Evolutionary conservation across 2,888 invertebrate species (phyloP).

Genomic region (Eupithecia tripunctaria): DNA sequence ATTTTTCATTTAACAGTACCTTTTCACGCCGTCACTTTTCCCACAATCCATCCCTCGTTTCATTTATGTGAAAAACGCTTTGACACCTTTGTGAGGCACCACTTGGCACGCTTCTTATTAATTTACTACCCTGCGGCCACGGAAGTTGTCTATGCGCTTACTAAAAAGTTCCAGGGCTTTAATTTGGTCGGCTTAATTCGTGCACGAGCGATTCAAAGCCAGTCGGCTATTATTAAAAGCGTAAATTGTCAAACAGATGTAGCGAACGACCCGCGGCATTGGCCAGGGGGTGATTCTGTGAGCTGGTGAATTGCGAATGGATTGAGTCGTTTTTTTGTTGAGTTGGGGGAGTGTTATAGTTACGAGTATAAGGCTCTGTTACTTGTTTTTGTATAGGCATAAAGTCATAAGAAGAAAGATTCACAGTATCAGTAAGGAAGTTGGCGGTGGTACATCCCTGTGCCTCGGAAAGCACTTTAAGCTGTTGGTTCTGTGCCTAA

Average conservation of each 20-base stretch:
- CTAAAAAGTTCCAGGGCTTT: slow-evolving; percentile 80
- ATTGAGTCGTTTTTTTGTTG: slow-evolving; percentile 11
- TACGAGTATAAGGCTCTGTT: neutral
- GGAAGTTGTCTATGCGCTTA: slow-evolving; percentile 60
- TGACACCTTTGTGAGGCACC: slow-evolving; percentile 5
- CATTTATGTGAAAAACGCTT: slow-evolving; percentile 1
- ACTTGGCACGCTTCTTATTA: slow-evolving; percentile 54
- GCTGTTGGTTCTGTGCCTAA: too few relatives aligned
- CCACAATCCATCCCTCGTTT: neutral
- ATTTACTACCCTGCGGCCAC: slow-evolving; percentile 61
- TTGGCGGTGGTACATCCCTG: too few relatives aligned
- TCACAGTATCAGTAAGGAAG: too few relatives aligned
- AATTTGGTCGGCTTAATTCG: slow-evolving; percentile 80
- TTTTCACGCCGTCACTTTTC: neutral
- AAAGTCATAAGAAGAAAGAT: too few relatives aligned
- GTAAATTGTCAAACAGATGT: slow-evolving; percentile 84
- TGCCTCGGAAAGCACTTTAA: too few relatives aligned
- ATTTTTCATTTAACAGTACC: neutral
- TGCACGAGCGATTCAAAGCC: slow-evolving; percentile 80
- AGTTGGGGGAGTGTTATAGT: neutral
- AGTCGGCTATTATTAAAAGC: slow-evolving; percentile 81
- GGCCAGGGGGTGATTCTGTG: slow-evolving; percentile 22
- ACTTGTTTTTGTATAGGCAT: neutral
- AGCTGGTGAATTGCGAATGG: neutral
- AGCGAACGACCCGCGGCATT: slow-evolving; percentile 71